Evolutionary conservation across 2,888 invertebrate species (phyloP), one percentile per base, ranked within the genome.

Genomic region (Tetramorium bicarinatum): DNA sequence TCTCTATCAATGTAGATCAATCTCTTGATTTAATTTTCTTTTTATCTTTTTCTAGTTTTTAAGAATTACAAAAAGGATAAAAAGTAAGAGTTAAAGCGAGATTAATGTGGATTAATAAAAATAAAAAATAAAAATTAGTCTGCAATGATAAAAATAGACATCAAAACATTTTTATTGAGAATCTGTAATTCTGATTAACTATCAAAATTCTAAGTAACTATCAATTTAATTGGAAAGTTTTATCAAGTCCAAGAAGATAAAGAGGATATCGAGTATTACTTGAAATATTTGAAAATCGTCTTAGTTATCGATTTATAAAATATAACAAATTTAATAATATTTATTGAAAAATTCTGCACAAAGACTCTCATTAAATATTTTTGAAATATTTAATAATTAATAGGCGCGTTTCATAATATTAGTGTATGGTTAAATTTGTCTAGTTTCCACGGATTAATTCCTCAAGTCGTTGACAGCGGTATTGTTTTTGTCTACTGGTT

Each of bases 401-500:
- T 9, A 7, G 44, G n/a, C 7, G 1, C 25, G 6, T n/a, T 6
- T 0, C 3, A n/a, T 4, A 44, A 62, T 47, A 34, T n/a, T 29
- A 34, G 6, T 41, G 41, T 72, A 52, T 15, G n/a, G 52, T 8
- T 52, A 49, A 11, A 9, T 49, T 71, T 6, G 29, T 11, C 7
- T 11, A 21, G 13, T 59, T 69, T 59, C 47, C 34, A 34, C 7
- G 18, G 56, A 69, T 80, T 59, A 71, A 47, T 47, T 71, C 3
- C 9, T 47, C 56, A 34, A 79, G 15, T 21, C 4, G 13, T 47
- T 49, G 47, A 71, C 59, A 79, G n/a, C 21, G n/a, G 18, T 44
- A 11, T 69, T 8, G 71, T 79, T 61, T 71, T 79, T 59, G 47
- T 69, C 44, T 41, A 56, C 44, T 21, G 72, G 21, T 79, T 34